These are phyloP conservation scores for Sinonovacula constricta DNA, from an alignment of 1,140 invertebrate species.

Conservation along the genomic window DNA sequence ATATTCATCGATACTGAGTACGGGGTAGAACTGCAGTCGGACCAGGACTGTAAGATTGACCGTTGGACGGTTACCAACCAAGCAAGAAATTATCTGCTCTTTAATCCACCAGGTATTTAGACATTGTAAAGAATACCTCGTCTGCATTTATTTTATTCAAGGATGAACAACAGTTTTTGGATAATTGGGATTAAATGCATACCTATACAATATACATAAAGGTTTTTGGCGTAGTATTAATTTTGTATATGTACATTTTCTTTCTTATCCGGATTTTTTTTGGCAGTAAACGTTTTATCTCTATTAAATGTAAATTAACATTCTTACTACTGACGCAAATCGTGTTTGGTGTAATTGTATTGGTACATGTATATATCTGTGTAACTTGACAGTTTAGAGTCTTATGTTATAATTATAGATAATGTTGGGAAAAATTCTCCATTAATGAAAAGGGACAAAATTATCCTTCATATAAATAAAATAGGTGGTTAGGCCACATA, in stretches of 20 bases:
- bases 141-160: not conserved
- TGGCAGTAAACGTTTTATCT: slow-evolving; percentile 18
- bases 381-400: no score
- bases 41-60: slow-evolving; percentile 42
- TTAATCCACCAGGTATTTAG: slow-evolving; percentile 36
- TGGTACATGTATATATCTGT: no score
- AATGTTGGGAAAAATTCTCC: no score
- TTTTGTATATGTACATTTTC: not conserved
- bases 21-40: slow-evolving; percentile 46
- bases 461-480: no score
- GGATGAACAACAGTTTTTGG: not conserved
- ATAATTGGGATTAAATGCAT: not conserved
- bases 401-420: no score
- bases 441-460: no score
- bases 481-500: no score
- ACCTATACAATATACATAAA: not conserved
- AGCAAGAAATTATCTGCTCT: slow-evolving; percentile 45
- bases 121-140: not conserved
- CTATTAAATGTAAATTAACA: no score
- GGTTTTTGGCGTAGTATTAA: not conserved
- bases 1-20: slow-evolving; percentile 47
- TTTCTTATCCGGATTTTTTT: not conserved
- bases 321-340: no score
- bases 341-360: no score
- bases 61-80: slow-evolving; percentile 49